Evolutionary conservation across 2,888 invertebrate species (phyloP).

Genomic region (Spodoptera picta): DNA sequence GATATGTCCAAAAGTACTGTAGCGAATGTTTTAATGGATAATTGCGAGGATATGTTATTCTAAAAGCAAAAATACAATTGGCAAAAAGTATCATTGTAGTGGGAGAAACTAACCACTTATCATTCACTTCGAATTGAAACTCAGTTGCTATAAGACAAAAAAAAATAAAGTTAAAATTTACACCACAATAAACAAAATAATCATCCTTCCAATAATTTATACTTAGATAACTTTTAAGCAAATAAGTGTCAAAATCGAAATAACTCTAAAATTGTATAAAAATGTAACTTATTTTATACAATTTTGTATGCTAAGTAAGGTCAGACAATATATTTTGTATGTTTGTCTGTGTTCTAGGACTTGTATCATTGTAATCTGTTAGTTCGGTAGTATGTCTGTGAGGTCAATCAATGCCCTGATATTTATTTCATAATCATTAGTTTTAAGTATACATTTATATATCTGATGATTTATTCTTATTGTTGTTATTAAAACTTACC

Average conservation of each 20-base stretch:
- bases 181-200: too few relatives aligned
- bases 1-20: conserved; percentile 21
- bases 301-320: conserved; percentile 10
- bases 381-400: conserved; percentile 44
- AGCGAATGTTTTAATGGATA: conserved; percentile 4
- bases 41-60: conserved; percentile 17
- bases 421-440: conserved; percentile 58
- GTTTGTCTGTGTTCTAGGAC: conserved; percentile 7
- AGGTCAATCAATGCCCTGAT: conserved; percentile 38
- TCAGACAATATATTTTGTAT: conserved; percentile 6
- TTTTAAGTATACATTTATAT: conserved; percentile 49
- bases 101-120: too few relatives aligned
- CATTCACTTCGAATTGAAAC: too few relatives aligned
- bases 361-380: conserved; percentile 37
- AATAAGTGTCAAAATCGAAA: conserved; percentile 4
- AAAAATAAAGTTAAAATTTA: too few relatives aligned
- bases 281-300: conserved; percentile 34
- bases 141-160: too few relatives aligned
- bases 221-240: not conserved
- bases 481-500: conserved; percentile 53
- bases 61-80: too few relatives aligned
- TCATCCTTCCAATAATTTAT: conserved; percentile 17
- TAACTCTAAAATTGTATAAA: conserved; percentile 14
- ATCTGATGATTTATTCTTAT: conserved; percentile 48
- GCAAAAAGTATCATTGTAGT: too few relatives aligned